A percentile compares a stretch with the other conserved stretches of the same genome.
Conservation (phyloP, 2,113 vertebrate species). For the Amblyornis subalaris region DNA sequence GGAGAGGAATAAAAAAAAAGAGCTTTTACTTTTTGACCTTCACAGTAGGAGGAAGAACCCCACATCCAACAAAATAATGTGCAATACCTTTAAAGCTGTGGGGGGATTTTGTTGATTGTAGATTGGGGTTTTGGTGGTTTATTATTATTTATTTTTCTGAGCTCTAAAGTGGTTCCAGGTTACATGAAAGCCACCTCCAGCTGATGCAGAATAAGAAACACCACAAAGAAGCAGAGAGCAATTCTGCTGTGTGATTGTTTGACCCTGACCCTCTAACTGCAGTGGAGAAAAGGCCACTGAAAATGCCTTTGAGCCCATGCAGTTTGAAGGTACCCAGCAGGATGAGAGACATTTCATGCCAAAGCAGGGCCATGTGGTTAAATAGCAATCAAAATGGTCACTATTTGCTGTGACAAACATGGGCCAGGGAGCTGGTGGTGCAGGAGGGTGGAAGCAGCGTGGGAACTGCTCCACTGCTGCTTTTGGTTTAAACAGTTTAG, state of each 20-base stretch:
- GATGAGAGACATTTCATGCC: neutral
- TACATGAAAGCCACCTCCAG: neutral
- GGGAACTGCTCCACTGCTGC: neutral
- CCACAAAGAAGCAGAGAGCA: neutral
- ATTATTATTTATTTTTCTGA: neutral
- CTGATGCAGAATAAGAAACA: neutral
- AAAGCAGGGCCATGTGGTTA: neutral
- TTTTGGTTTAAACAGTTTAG: neutral
- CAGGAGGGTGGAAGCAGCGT: rapidly evolving
- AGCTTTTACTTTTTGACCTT: neutral
- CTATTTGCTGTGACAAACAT: neutral
- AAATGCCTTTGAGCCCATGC: neutral
- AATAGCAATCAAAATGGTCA: neutral
- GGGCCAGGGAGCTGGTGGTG: neutral
- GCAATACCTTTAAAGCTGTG: neutral
- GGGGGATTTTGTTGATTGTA: neutral
- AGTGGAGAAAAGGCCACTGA: neutral
- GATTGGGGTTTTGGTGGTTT: neutral
- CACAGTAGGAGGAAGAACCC: neutral
- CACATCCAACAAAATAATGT: neutral
- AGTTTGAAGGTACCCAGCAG: neutral
- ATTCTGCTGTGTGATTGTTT: neutral
- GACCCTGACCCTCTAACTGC: neutral
- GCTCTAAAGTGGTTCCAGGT: neutral
- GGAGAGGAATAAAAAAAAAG: neutral